Evolutionary conservation across 2,797 vertebrate species (phyloP).

Genomic region (Notolepis coatsorum): DNA sequence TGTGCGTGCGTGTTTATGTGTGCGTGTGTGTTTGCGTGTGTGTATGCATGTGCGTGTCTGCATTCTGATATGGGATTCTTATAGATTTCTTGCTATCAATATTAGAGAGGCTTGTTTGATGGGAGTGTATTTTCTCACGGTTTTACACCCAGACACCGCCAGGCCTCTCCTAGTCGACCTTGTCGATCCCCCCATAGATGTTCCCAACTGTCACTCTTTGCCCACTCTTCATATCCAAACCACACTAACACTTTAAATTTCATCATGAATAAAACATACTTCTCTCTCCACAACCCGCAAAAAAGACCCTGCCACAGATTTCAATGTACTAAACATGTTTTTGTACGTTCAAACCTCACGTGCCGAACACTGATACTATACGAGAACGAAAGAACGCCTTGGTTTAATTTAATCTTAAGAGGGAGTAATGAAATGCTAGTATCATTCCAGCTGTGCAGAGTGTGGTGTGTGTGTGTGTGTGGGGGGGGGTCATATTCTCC

Average conservation of each 20-base stretch:
- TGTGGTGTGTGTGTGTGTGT: not conserved
- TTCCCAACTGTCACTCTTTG: not conserved
- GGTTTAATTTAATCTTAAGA: conserved; percentile 36
- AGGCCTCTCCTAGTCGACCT: no score
- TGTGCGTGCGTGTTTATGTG: conserved; percentile 40
- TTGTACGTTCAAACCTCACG: conserved; percentile 20
- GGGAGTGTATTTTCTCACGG: conserved; percentile 6
- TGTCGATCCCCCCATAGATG: no score
- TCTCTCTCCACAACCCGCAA: no score
- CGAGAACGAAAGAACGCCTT: conserved; percentile 24
- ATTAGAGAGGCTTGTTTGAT: conserved; percentile 26
- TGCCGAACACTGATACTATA: conserved; percentile 14
- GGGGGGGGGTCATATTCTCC: conserved; percentile 18
- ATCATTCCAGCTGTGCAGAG: not conserved
- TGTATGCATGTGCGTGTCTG: not conserved
- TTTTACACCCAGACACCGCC: not conserved
- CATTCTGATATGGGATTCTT: not conserved
- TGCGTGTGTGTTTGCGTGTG: not conserved
- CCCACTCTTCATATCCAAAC: conserved; percentile 31
- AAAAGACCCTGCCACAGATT: conserved; percentile 49
- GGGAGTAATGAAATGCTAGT: not conserved
- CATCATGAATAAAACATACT: conserved; percentile 48
- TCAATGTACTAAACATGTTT: conserved; percentile 35
- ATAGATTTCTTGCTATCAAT: conserved; percentile 34
- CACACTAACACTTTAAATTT: not conserved